Conservation (phyloP, 2,888 invertebrate genomes). For the Acleris laterana region DNA sequence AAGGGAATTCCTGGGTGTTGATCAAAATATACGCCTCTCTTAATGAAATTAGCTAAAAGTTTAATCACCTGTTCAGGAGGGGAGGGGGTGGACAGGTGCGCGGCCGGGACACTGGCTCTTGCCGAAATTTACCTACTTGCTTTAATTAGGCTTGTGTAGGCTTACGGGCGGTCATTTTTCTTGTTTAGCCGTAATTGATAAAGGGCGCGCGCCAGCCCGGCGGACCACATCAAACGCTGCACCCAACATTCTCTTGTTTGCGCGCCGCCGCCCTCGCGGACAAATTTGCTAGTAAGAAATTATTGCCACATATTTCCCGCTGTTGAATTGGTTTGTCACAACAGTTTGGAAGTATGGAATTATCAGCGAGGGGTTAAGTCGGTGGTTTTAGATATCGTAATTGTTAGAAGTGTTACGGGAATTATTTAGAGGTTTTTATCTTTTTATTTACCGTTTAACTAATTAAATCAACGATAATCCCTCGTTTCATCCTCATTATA, state of each 20-base stretch:
- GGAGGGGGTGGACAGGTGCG: constrained; percentile 44
- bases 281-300: constrained; percentile 38
- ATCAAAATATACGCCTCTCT: constrained; percentile 70
- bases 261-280: constrained; percentile 38
- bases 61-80: constrained; percentile 69
- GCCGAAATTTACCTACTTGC: constrained; percentile 77
- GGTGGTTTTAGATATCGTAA: not conserved
- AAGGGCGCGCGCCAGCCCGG: constrained; percentile 62
- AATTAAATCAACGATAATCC: too few relatives aligned
- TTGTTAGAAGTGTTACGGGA: not conserved
- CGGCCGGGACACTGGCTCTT: constrained; percentile 58
- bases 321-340: constrained; percentile 25
- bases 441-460: too few relatives aligned
- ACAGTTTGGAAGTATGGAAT: constrained; percentile 7
- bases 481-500: too few relatives aligned
- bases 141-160: constrained; percentile 80
- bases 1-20: constrained; percentile 57
- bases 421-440: too few relatives aligned
- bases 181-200: constrained; percentile 82
- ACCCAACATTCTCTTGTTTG: constrained; percentile 49
- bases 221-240: constrained; percentile 59
- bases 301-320: constrained; percentile 29
- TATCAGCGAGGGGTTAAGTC: not conserved
- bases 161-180: constrained; percentile 79
- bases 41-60: constrained; percentile 74